phyloP scores from a whole-genome alignment of 2,113 vertebrate species.

The Lagopus leucura region DNA sequence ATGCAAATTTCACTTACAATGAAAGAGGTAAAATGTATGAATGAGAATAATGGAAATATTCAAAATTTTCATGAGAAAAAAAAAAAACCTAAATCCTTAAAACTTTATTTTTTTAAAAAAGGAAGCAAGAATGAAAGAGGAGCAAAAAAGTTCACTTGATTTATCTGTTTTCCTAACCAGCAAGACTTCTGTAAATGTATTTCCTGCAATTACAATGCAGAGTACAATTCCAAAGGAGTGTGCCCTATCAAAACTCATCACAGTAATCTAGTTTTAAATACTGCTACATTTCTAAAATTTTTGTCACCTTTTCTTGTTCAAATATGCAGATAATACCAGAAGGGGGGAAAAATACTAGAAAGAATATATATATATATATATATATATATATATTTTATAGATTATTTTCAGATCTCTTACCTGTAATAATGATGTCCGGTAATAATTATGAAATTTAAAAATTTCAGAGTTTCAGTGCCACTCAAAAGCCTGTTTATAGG shows the following conservation, averaged over 20 bases:
- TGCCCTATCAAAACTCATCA: not conserved
- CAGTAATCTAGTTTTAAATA: not conserved
- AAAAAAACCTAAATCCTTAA: not conserved
- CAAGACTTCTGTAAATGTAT: not conserved
- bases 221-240: not conserved
- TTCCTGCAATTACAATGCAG: not conserved
- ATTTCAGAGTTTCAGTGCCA: not conserved
- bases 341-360: not conserved
- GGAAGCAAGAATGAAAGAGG: not conserved
- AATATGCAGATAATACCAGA: not conserved
- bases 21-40: not conserved
- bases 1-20: not conserved
- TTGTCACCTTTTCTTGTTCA: not conserved
- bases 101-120: not conserved
- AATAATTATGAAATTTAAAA: not conserved
- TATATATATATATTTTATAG: too few relatives aligned
- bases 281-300: not conserved
- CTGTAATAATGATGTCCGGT: too few relatives aligned
- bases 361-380: not conserved
- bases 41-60: not conserved
- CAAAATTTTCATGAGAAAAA: not conserved
- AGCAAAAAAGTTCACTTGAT: not conserved
- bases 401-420: not conserved
- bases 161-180: not conserved
- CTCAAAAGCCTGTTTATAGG: not conserved